phyloP scores from a whole-genome alignment of 2,113 vertebrate species.

The Furnarius figulus region DNA sequence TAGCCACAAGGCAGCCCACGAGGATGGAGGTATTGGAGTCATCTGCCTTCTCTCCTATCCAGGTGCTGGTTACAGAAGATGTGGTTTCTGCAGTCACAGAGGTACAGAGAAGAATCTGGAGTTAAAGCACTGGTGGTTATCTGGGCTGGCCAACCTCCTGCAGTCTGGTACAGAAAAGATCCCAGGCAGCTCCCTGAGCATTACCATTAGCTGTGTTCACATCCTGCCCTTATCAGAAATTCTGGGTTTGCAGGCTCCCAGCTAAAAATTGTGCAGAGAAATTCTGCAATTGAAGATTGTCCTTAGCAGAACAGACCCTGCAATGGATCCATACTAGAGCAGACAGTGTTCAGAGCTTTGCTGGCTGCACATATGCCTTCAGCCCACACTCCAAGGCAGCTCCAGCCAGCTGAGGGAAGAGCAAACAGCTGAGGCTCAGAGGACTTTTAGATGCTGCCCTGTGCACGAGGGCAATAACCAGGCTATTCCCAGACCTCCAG shows the following conservation, averaged over 20 bases:
- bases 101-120: background rate
- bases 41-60: conserved; percentile 63
- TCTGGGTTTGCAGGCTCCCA: background rate
- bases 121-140: background rate
- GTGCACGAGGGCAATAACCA: background rate
- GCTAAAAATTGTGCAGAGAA: background rate
- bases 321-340: background rate
- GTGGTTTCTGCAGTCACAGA: conserved; percentile 54
- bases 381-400: background rate
- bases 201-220: background rate
- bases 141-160: background rate
- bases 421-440: background rate
- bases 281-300: background rate
- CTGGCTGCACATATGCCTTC: background rate
- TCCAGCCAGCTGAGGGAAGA: background rate
- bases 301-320: background rate
- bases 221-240: background rate
- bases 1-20: conserved; percentile 90
- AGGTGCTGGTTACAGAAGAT: conserved; percentile 70
- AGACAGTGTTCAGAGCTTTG: background rate
- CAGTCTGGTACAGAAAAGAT: background rate
- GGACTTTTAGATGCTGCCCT: background rate
- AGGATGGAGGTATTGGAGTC: conserved; percentile 82
- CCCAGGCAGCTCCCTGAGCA: background rate
- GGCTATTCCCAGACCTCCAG: background rate